Evolutionary conservation across 2,888 invertebrate genomes (phyloP).

Genomic region (Zaprionus lineosus): DNA sequence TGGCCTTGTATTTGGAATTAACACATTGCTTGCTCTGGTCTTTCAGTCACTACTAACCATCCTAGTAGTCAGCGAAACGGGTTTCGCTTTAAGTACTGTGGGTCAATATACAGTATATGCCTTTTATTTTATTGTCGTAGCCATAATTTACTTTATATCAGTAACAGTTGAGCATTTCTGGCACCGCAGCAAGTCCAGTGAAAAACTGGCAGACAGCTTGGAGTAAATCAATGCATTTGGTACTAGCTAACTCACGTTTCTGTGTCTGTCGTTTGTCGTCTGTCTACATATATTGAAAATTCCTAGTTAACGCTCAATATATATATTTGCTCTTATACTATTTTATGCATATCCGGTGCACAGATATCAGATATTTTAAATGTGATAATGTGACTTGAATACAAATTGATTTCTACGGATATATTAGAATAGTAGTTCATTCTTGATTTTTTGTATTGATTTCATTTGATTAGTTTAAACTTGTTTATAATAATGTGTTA

Average conservation of each 20-base stretch:
- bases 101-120: conserved; percentile 80
- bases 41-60: conserved; percentile 91
- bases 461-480: too few species aligned
- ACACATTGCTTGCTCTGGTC: conserved; percentile 90
- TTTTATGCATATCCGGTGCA: too few species aligned
- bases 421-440: too few species aligned
- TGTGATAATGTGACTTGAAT: too few species aligned
- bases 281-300: neutral
- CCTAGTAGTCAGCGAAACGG: conserved; percentile 76
- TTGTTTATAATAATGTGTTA: too few species aligned
- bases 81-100: conserved; percentile 71
- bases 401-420: too few species aligned
- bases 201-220: conserved; percentile 37
- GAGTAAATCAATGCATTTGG: conserved; percentile 32
- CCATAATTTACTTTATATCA: conserved; percentile 74
- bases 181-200: conserved; percentile 12
- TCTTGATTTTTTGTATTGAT: too few species aligned
- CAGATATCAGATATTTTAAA: too few species aligned
- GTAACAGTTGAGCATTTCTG: conserved; percentile 71
- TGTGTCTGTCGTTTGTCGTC: neutral
- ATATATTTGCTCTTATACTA: too few species aligned
- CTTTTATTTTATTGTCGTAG: conserved; percentile 80
- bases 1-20: conserved; percentile 95
- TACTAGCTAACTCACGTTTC: conserved; percentile 33
- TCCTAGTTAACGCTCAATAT: too few species aligned